Evolutionary conservation across 2,797 vertebrate genomes (phyloP).

Genomic region (Adrianichthys oophorus): DNA sequence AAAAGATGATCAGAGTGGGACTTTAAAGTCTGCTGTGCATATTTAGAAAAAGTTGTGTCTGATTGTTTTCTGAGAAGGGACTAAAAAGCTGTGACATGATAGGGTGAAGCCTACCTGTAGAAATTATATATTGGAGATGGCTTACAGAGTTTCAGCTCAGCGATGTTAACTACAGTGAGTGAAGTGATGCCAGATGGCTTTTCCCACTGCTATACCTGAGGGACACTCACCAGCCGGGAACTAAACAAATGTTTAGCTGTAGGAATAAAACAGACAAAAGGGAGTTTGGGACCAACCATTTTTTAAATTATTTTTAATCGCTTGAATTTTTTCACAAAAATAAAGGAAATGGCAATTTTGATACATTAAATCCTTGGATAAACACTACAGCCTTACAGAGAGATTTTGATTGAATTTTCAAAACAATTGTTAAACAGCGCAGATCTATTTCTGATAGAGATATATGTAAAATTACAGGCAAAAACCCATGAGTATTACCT

Average conservation of each 20-base stretch:
- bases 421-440: no score
- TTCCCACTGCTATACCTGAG: conserved; percentile 48
- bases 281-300: conserved; percentile 8
- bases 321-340: no score
- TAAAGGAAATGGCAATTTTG: no score
- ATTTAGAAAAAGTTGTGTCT: no score
- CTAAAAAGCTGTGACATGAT: conserved; percentile 38
- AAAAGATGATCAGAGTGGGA: no score
- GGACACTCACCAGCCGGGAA: conserved; percentile 42
- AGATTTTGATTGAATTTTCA: no score
- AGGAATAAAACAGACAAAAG: conserved; percentile 29
- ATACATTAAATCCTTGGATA: no score
- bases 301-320: no score
- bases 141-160: conserved; percentile 46
- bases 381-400: no score
- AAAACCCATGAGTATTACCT: conserved; percentile 76
- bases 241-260: conserved; percentile 29
- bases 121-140: conserved; percentile 33
- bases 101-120: conserved; percentile 52
- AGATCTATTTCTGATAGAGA: no score
- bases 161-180: conserved; percentile 61
- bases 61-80: not conserved
- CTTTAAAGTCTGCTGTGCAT: no score
- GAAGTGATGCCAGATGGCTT: conserved; percentile 64
- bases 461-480: no score